These are phyloP conservation scores for Lasioglossum morio DNA, from an alignment of 2,888 invertebrate genomes.

Conservation along the genomic window DNA sequence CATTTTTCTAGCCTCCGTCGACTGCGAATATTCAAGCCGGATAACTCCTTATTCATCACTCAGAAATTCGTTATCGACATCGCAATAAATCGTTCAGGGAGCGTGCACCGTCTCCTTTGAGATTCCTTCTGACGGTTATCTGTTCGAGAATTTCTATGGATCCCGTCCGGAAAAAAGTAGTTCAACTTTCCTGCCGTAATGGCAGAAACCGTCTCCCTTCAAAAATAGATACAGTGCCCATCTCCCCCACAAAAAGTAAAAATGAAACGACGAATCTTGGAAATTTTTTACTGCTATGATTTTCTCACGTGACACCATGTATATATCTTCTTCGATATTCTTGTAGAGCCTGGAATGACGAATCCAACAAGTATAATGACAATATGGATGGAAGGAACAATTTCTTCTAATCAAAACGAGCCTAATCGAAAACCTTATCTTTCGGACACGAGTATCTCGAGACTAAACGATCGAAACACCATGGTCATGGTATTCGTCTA, in stretches of 20 bases:
- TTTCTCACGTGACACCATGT: not conserved
- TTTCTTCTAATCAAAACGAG: no score
- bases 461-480: not conserved
- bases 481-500: no score
- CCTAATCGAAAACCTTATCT: not conserved
- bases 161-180: not conserved
- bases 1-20: conserved; percentile 26
- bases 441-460: not conserved
- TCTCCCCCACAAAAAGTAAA: no score
- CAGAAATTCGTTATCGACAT: conserved; percentile 43
- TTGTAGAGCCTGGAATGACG: not conserved
- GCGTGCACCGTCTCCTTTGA: not conserved
- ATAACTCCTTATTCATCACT: conserved; percentile 41
- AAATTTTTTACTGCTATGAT: no score
- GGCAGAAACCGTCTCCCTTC: not conserved
- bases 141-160: not conserved
- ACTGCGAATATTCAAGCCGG: conserved; percentile 34
- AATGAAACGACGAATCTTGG: no score
- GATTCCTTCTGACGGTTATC: not conserved
- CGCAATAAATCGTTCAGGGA: conserved; percentile 32
- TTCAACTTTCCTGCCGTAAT: not conserved
- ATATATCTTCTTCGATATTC: not conserved
- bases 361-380: not conserved
- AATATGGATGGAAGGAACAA: not conserved
- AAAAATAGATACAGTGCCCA: conserved; percentile 24